Evolutionary conservation across 2,888 invertebrate genomes (phyloP), one percentile per base, ranked within the genome.

Genomic region (Choreutis nemorana): DNA sequence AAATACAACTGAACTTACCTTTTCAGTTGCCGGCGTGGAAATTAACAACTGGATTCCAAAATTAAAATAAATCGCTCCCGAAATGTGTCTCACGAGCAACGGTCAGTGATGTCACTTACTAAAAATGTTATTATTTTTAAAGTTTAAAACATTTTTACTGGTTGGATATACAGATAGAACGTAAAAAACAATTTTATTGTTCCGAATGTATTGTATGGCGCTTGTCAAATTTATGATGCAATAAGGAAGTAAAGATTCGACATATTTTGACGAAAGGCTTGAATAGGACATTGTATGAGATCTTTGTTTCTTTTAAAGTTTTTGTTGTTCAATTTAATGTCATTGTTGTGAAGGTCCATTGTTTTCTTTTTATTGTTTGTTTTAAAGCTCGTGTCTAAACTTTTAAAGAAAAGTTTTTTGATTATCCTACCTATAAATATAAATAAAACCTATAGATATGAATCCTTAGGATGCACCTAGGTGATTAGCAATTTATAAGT

Each of bases 181-280:
- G 25, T 33, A 33, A 29, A 32, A 37, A 39, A 39, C 36, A 39
- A 38, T 29, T 29, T 35, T 35, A 40, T 40, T 43, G 48, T 48
- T 44, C 48, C 30, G 32, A 34, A 35, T 48, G 43, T 48, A 54
- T 53, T 60, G 50, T 61, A 54, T 50, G 58, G 48, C 55, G 45
- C 56, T 58, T 53, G 59, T 59, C 43, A 55, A 62, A 73, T 77
- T 77, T 78, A 77, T 51, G 70, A 55, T 34, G 61, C 68, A 75
- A 77, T 75, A 75, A 78, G 78, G 78, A 78, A 78, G 67, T 73
- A 63, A 63, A 58, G 44, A 58, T 56, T 54, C 54, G 46, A 50
- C 49, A 67, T 72, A 65, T 70, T 68, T 73, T 68, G 65, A 73
- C 64, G 72, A 73, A 77, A 75, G 78, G 73, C 66, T 73, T 78